Percentiles rank a stretch among this genome's conserved stretches.
phyloP scores from a whole-genome alignment of 2,888 invertebrate species.

The Tipula lateralis region DNA sequence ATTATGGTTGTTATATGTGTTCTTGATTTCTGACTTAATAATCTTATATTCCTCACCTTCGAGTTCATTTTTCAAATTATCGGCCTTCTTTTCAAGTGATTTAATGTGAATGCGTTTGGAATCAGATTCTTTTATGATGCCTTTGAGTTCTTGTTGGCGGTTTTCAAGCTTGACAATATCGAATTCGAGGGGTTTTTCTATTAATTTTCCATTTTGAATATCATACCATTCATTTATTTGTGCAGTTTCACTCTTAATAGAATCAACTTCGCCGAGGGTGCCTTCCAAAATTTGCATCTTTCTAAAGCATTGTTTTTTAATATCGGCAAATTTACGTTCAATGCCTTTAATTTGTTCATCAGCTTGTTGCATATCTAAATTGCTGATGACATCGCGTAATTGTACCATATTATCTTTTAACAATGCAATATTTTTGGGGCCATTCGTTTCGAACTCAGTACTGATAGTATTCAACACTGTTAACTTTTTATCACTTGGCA shows the following conservation, averaged over 20 bases:
- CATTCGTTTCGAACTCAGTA: conserved; percentile 67
- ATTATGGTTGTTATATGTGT: conserved; percentile 69
- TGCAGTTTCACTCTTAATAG: conserved; percentile 73
- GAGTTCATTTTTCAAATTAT: conserved; percentile 77
- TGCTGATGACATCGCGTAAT: conserved; percentile 76
- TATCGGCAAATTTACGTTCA: conserved; percentile 78
- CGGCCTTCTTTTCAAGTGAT: conserved; percentile 75
- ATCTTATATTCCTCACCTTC: conserved; percentile 79
- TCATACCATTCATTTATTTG: conserved; percentile 76
- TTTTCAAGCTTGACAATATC: conserved; percentile 74
- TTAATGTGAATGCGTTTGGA: conserved; percentile 77
- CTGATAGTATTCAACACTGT: conserved; percentile 67
- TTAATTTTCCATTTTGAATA: conserved; percentile 62
- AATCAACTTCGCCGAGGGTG: conserved; percentile 76
- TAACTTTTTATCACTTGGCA: conserved; percentile 75
- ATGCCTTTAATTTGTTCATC: conserved; percentile 84
- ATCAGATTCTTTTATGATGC: conserved; percentile 75
- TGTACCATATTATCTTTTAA: conserved; percentile 65
- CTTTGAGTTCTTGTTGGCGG: conserved; percentile 64
- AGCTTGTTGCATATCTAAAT: conserved; percentile 83
- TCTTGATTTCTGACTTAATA: conserved; percentile 66
- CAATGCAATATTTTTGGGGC: conserved; percentile 65
- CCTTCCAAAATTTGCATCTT: conserved; percentile 79
- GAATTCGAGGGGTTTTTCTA: conserved; percentile 66
- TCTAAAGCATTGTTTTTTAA: conserved; percentile 76